Evolutionary conservation across 1,140 invertebrate species (phyloP), one percentile per base, ranked within the genome.

Genomic region (Panagrolaimus sp.): DNA sequence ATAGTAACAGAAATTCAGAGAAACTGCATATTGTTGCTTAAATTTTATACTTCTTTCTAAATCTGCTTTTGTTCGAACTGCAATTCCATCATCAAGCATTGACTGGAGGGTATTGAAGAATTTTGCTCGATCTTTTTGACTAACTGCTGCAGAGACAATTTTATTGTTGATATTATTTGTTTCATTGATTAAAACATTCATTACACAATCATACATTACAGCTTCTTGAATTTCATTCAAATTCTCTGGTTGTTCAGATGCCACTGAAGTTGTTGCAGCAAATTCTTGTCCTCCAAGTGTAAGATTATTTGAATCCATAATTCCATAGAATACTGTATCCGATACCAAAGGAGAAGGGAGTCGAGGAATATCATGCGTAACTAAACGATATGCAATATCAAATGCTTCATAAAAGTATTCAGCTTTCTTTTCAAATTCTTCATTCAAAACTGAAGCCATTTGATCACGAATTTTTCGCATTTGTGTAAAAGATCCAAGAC

Each of bases 391-490:
- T 10, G 52, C 52, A 21, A 58, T 58, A 21, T 58, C 52, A 28
- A 58, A 58, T n/a, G 52, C 52, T 12, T 26, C 21, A 28, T 28
- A 58, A 28, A 58, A 58, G 5, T 21, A 58, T 12, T 58, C 52
- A 28, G 52, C 52, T 21, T 58, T 58, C 3, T 21, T 1, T 28
- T 58, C 52, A 28, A 58, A 58, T 26, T 58, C 52, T 26, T 28
- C 28, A n/a, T 28, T 21, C 21, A 58, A 28, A 12, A 58, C 28
- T 0, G 52, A 58, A 38, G 28, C 43, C 24, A 64, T 32, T 5
- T 43, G 15, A 17, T 64, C 43, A 5, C 63, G 63, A 43, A 64
- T 64, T 9, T 64, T n/a, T 9, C 43, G 28, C 63, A 64, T 64
- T 43, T 32, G 38, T 24, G 14, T 43, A 17, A 64, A 64, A 0